Base-by-base conservation (phyloP, 2,797 vertebrate genomes). In the Apogon talboti region DNA sequence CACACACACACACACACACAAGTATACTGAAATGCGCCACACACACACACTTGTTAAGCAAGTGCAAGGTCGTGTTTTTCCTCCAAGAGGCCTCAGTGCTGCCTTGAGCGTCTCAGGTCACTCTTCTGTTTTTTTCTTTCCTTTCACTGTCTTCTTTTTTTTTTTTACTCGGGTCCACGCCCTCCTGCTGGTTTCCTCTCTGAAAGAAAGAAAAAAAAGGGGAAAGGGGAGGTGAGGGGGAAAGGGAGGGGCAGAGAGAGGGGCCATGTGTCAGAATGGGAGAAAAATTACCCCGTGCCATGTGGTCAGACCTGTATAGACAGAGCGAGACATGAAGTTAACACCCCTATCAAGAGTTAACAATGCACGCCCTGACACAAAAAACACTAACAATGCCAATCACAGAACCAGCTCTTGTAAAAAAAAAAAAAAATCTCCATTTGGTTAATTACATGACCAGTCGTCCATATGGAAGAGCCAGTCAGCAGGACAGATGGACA, bases 201-300 rank as follows among this genome's bases (percentile, higher is more conserved):
- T 92, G 81, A 61, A 92, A 85, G 69, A 89, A 75, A 76, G 70
- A 88, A 83, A 65, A 44, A 56, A 30, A 43, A 15, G 58, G 43
- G 60, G 53, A 66, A 66, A 33, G 18, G 24, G 42, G 58, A 30
- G 53, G 57, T 2, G 46, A 15, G 58, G 43, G 60, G 54, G 68
- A 66, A 35, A 18, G 24, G 43, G 58, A 30, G 53, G 57, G 33
- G 54, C 45, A 60, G 38, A 76, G 66, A 77, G 61, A 62, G 73
- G 72, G 68, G 44, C 80, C 87, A 91, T 87, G 83, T 92, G 91
- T 92, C 84, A 92, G 81, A 88, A 89, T 62, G 79, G 72, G 74
- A 87, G 90, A 87, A 85, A 89, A 87, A 90, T 78, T 16, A 58
- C 73, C 78, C 44, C 63, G 70, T 41, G 64, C 78, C 91, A 92